These are phyloP conservation scores for Hydractinia echinata DNA, from an alignment of 30 jellyfish, hydroid and myxozoan species.

Conservation along the genomic window DNA sequence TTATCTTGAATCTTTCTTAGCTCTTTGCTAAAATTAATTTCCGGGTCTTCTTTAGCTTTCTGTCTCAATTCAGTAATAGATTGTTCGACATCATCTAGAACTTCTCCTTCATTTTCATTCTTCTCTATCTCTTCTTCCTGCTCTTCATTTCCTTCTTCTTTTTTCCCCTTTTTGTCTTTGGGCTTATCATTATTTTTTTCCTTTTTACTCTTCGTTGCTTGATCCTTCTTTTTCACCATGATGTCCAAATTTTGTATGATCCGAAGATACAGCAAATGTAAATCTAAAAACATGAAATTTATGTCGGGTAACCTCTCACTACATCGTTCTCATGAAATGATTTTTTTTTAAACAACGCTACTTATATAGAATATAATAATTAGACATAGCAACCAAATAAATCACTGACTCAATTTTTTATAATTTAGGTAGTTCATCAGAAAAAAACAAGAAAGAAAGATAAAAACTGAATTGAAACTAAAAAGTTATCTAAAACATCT, in stretches of 20 bases:
- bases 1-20: slow-evolving; percentile 23
- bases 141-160: too few species aligned
- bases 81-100: slow-evolving; percentile 9
- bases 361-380: too few species aligned
- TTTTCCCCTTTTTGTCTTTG: too few species aligned
- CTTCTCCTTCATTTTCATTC: not conserved
- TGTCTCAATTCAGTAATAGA: slow-evolving; percentile 11
- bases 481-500: too few species aligned
- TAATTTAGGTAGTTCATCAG: too few species aligned
- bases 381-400: too few species aligned
- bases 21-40: not conserved
- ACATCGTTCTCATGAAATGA: too few species aligned
- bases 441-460: too few species aligned
- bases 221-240: slow-evolving; percentile 12
- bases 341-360: too few species aligned
- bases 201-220: not conserved
- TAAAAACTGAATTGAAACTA: too few species aligned
- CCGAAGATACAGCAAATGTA: not conserved
- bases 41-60: slow-evolving; percentile 29
- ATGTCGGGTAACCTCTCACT: not conserved
- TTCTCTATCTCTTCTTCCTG: not conserved
- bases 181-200: too few species aligned
- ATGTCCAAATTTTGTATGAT: not conserved
- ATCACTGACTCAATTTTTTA: too few species aligned
- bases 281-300: not conserved